Conservation (phyloP, 2,113 vertebrate genomes). For the Pandion haliaetus region DNA sequence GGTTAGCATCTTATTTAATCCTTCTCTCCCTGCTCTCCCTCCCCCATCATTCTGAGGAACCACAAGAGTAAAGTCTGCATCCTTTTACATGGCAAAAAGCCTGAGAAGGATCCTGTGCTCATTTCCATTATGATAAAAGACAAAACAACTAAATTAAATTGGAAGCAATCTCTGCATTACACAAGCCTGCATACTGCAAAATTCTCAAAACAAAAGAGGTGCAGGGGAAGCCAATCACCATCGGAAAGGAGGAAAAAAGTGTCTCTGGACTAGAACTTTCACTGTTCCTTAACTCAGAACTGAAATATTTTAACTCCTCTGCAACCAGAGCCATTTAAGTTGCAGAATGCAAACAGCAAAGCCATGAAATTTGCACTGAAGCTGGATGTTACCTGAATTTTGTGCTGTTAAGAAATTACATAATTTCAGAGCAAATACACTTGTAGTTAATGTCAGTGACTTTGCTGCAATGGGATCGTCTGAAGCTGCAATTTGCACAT, state of each 20-base stretch:
- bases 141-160: conserved; percentile 91
- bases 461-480: not conserved
- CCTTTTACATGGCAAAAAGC: not conserved
- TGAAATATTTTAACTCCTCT: conserved; percentile 64
- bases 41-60: not conserved
- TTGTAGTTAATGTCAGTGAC: not conserved
- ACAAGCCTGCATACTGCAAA: conserved; percentile 38
- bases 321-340: not conserved
- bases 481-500: not conserved
- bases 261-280: not conserved
- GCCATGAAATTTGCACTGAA: not conserved
- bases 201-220: conserved; percentile 65
- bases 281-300: conserved; percentile 55
- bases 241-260: not conserved
- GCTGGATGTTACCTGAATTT: not conserved
- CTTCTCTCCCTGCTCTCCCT: not conserved
- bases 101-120: conserved; percentile 39
- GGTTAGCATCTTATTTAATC: not conserved
- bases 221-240: not conserved
- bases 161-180: conserved; percentile 78
- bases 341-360: not conserved
- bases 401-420: not conserved
- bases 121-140: conserved; percentile 70
- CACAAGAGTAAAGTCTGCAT: not conserved
- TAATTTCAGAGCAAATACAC: not conserved